phyloP scores from a whole-genome alignment of 2,888 invertebrate genomes.

The Punctoribates punctum region DNA sequence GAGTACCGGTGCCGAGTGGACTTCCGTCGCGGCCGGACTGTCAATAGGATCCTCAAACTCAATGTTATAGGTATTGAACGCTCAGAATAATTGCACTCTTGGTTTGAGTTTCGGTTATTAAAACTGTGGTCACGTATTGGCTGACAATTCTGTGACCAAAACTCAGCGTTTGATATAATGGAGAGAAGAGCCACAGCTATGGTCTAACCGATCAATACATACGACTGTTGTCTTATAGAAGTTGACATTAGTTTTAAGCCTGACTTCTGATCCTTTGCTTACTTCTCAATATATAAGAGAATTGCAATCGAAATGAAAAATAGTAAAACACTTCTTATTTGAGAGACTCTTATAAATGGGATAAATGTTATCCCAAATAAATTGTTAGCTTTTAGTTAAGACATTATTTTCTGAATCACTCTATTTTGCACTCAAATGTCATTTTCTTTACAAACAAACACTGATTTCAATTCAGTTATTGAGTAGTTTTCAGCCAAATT shows the following conservation, averaged over 20 bases:
- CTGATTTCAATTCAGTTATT: neutral
- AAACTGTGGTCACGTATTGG: slow-evolving; percentile 3
- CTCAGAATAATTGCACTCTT: slow-evolving; percentile 1
- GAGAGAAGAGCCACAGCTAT: neutral
- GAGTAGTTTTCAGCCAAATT: neutral
- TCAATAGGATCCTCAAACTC: slow-evolving; percentile 82
- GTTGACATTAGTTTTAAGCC: neutral
- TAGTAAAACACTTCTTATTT: neutral
- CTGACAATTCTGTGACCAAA: neutral
- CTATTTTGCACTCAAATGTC: neutral
- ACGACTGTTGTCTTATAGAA: neutral
- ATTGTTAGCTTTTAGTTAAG: neutral
- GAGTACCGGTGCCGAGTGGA: slow-evolving; percentile 84
- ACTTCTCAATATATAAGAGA: neutral
- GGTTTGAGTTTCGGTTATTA: neutral
- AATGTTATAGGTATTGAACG: slow-evolving; percentile 75
- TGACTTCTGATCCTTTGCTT: neutral
- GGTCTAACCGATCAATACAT: neutral
- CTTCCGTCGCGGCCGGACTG: slow-evolving; percentile 82
- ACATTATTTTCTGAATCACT: neutral
- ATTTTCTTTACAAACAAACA: neutral
- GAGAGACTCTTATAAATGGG: neutral
- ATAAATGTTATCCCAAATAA: neutral
- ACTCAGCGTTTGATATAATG: neutral
- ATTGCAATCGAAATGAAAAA: neutral